Evolutionary conservation across 2,888 invertebrate genomes (phyloP).

Genomic region (Quadriops clusia): DNA sequence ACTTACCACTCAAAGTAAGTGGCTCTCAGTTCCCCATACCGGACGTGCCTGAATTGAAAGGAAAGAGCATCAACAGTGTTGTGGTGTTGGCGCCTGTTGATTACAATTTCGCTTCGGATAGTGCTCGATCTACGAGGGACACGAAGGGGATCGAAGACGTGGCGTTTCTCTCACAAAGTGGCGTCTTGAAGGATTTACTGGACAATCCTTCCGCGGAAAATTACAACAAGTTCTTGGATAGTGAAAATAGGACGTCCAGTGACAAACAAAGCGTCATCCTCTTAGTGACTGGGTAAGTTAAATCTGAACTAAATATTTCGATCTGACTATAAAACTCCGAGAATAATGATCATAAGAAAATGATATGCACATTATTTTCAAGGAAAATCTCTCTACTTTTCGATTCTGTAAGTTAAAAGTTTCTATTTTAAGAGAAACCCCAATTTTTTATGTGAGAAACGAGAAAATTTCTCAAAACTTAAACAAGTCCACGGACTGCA

Average conservation of each 20-base stretch:
- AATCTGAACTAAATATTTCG: no score
- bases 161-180: slow-evolving; percentile 62
- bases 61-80: slow-evolving; percentile 70
- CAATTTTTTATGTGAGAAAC: no score
- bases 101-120: slow-evolving; percentile 46
- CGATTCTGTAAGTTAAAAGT: no score
- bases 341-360: no score
- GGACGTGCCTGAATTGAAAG: slow-evolving; percentile 60
- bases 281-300: slow-evolving; percentile 66
- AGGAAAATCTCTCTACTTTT: no score
- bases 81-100: slow-evolving; percentile 76
- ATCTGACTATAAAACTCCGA: no score
- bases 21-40: slow-evolving; percentile 78
- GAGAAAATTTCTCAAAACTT: no score
- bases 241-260: slow-evolving; percentile 59
- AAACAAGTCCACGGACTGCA: no score
- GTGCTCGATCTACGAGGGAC: slow-evolving; percentile 43
- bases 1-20: slow-evolving; percentile 72
- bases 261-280: slow-evolving; percentile 72
- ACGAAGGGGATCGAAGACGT: slow-evolving; percentile 49
- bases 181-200: slow-evolving; percentile 61
- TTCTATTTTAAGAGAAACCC: no score
- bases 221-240: slow-evolving; percentile 68
- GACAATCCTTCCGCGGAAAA: slow-evolving; percentile 66
- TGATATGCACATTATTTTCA: no score